Evolutionary conservation across 1,140 invertebrate species (phyloP).

Genomic region (Grapholita molesta): DNA sequence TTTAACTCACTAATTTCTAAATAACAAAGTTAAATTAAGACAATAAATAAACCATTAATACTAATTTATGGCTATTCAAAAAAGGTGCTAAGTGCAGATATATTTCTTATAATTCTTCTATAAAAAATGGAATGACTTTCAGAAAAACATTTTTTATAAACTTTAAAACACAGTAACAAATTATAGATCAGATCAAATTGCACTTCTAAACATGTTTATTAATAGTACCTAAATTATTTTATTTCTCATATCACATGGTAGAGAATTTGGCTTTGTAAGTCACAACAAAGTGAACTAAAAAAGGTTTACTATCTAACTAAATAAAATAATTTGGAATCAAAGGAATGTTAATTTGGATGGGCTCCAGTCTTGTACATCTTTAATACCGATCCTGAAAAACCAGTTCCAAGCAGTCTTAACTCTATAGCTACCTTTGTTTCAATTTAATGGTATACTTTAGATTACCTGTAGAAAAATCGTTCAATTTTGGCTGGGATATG

Average conservation of each 20-base stretch:
- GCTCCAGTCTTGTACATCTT: constrained; percentile 30
- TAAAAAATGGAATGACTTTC: constrained; percentile 54
- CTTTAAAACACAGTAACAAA: constrained; percentile 62
- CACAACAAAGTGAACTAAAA: constrained; percentile 48
- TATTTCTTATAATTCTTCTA: constrained; percentile 25
- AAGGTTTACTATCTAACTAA: constrained; percentile 49
- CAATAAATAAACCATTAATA: constrained; percentile 26
- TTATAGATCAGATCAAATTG: constrained; percentile 64
- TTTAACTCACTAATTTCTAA: background rate
- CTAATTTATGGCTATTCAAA: constrained; percentile 35
- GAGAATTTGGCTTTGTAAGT: constrained; percentile 60
- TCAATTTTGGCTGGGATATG: constrained; percentile 54
- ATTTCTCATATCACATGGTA: constrained; percentile 53
- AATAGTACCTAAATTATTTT: constrained; percentile 40
- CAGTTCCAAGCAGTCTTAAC: constrained; percentile 24
- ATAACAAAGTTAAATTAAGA: constrained; percentile 4
- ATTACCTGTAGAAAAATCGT: constrained; percentile 44
- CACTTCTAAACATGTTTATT: constrained; percentile 40
- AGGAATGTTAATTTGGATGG: constrained; percentile 62
- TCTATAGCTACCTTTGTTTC: constrained; percentile 52
- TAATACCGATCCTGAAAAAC: constrained; percentile 25
- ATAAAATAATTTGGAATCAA: constrained; percentile 44
- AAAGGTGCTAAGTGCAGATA: constrained; percentile 24
- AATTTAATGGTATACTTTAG: constrained; percentile 67
- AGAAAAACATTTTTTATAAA: constrained; percentile 55